These are phyloP conservation scores for Leptopilina drosophilae DNA, from an alignment of 2,888 invertebrate species.

Conservation along the genomic window DNA sequence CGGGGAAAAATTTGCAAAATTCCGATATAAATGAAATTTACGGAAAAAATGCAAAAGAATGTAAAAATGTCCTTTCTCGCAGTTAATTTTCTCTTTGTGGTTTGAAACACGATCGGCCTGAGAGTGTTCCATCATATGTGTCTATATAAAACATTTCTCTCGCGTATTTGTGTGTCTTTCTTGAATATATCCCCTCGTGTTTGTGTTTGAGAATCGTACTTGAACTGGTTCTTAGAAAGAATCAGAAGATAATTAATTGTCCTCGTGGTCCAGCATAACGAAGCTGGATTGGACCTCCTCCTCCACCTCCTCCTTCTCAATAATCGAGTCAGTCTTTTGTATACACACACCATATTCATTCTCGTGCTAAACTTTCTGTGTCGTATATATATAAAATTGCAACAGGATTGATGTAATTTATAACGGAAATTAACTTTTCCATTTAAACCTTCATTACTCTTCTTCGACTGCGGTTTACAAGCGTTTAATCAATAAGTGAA, in stretches of 20 bases:
- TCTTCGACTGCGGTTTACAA: conserved; percentile 28
- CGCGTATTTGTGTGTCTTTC: conserved; percentile 50
- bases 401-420: conserved; percentile 36
- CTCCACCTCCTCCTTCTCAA: not conserved
- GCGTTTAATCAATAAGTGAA: conserved; percentile 33
- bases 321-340: conserved; percentile 42
- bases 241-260: conserved; percentile 75
- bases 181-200: not conserved
- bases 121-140: conserved; percentile 76
- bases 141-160: conserved; percentile 72
- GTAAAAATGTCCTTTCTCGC: conserved; percentile 65
- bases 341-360: conserved; percentile 35
- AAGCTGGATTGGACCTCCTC: conserved; percentile 60
- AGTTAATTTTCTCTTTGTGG: conserved; percentile 74
- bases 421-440: conserved; percentile 37
- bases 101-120: conserved; percentile 77
- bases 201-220: conserved; percentile 56
- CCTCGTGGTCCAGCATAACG: conserved; percentile 72
- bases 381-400: conserved; percentile 20
- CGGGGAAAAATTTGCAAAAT: no score
- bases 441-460: conserved; percentile 40
- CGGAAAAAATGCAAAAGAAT: conserved; percentile 14
- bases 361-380: conserved; percentile 37
- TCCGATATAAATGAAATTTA: not conserved
- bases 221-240: conserved; percentile 75